Evolutionary conservation across 2,888 invertebrate genomes (phyloP).

Genomic region (Drosophila atripex): DNA sequence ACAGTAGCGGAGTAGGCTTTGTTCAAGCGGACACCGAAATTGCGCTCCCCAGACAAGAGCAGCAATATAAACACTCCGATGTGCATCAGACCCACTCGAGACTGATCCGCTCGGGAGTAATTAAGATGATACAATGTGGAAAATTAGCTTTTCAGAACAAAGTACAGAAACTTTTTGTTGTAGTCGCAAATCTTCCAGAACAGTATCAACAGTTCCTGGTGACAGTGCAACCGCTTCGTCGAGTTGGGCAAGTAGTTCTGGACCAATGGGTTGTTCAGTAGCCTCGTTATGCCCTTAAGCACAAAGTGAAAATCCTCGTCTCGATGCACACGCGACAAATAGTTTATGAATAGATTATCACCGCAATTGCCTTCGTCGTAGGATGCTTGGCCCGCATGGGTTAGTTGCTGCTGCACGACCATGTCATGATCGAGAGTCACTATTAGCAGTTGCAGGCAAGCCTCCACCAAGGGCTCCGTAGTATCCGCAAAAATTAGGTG

Average conservation of each 20-base stretch:
- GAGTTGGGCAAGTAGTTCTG: slow-evolving; percentile 99
- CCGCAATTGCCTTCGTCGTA: slow-evolving; percentile 84
- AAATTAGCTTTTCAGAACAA: slow-evolving; percentile 98
- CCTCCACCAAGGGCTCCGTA: slow-evolving; percentile 96
- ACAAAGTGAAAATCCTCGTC: slow-evolving; percentile 99
- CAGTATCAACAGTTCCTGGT: slow-evolving; percentile 97
- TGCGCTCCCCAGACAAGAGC: slow-evolving; percentile 96
- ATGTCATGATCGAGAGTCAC: slow-evolving; percentile 98
- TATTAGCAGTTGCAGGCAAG: slow-evolving; percentile 95
- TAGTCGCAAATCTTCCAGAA: slow-evolving; percentile 99
- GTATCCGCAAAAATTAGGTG: slow-evolving; percentile 97
- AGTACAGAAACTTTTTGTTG: slow-evolving; percentile 99
- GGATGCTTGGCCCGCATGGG: slow-evolving; percentile 49
- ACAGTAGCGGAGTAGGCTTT: slow-evolving; percentile 99
- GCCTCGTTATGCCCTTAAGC: slow-evolving; percentile 95
- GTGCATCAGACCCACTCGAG: slow-evolving; percentile 98
- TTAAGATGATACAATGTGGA: slow-evolving; percentile 98
- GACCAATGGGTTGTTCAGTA: slow-evolving; percentile 97
- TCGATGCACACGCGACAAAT: slow-evolving; percentile 98
- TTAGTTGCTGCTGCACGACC: slow-evolving; percentile 77
- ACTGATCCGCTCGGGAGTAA: slow-evolving; percentile 98
- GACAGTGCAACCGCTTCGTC: slow-evolving; percentile 96
- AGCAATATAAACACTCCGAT: slow-evolving; percentile 99
- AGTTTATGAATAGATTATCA: slow-evolving; percentile 99
- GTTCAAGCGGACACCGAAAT: slow-evolving; percentile 99